Conservation (phyloP, 2,113 vertebrate species). For the Hippocampus barbouri region DNA sequence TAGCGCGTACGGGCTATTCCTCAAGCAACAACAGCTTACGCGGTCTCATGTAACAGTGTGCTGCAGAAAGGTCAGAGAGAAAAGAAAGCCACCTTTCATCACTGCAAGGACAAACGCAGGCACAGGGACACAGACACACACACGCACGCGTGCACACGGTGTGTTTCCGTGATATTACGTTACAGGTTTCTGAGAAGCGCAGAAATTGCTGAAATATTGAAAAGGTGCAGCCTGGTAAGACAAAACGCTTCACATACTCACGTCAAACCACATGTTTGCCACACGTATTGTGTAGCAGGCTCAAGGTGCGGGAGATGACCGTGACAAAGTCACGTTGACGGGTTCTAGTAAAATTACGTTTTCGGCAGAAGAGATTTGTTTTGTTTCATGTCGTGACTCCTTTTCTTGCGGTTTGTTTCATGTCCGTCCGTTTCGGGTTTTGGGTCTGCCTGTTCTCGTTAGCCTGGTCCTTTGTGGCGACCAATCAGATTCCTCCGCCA, state of each 20-base stretch:
- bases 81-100: conserved; percentile 54
- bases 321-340: not conserved
- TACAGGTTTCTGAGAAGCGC: conserved; percentile 56
- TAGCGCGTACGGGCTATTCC: conserved; percentile 40
- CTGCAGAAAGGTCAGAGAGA: conserved; percentile 54
- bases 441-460: too few relatives aligned
- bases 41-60: conserved; percentile 40
- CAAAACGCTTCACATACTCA: conserved; percentile 39
- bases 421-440: too few relatives aligned
- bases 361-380: too few relatives aligned
- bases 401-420: too few relatives aligned
- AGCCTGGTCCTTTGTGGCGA: too few relatives aligned
- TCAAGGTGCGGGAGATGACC: not conserved
- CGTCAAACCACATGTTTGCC: conserved; percentile 50
- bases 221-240: conserved; percentile 50
- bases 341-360: too few relatives aligned
- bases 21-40: conserved; percentile 41
- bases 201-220: conserved; percentile 66
- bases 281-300: conserved; percentile 41
- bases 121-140: not conserved
- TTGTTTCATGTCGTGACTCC: too few relatives aligned
- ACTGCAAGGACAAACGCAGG: conserved; percentile 24
- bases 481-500: too few relatives aligned
- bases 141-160: conserved; percentile 9
- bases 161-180: conserved; percentile 60